Evolutionary conservation across 2,113 vertebrate species (phyloP).

Genomic region (Mobula hypostoma): DNA sequence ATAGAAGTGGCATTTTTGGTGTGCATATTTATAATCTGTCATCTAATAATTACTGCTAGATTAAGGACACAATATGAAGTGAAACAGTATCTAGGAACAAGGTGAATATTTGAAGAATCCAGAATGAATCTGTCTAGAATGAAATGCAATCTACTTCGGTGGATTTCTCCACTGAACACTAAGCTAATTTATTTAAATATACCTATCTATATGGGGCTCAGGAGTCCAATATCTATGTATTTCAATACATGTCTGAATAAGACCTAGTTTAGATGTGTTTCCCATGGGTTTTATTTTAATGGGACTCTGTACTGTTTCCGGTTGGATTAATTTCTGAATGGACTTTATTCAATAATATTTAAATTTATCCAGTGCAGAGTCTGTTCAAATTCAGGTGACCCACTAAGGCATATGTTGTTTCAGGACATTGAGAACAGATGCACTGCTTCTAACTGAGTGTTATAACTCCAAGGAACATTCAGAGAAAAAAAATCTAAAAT

Average conservation of each 20-base stretch:
- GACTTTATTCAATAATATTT: neutral
- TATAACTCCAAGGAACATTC: neutral
- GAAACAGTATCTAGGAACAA: neutral
- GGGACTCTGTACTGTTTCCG: neutral
- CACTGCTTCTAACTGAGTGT: neutral
- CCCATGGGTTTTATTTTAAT: neutral
- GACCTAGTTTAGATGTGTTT: neutral
- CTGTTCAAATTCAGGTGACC: slow-evolving; percentile 2
- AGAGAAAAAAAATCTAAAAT: neutral
- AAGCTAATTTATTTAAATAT: neutral
- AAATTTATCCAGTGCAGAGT: neutral
- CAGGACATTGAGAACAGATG: slow-evolving; percentile 16
- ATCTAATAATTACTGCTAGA: neutral
- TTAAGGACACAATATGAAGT: neutral
- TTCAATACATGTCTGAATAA: neutral
- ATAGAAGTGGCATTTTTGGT: too few relatives aligned
- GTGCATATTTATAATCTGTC: neutral
- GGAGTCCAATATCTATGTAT: neutral
- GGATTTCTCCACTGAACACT: neutral
- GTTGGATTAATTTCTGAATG: neutral
- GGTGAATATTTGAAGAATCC: neutral
- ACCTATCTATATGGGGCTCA: neutral
- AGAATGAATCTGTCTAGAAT: neutral
- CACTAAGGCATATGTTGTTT: neutral
- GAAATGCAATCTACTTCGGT: too few relatives aligned